phyloP scores from a whole-genome alignment of 2,888 invertebrate genomes.

The Limenitis camilla region DNA sequence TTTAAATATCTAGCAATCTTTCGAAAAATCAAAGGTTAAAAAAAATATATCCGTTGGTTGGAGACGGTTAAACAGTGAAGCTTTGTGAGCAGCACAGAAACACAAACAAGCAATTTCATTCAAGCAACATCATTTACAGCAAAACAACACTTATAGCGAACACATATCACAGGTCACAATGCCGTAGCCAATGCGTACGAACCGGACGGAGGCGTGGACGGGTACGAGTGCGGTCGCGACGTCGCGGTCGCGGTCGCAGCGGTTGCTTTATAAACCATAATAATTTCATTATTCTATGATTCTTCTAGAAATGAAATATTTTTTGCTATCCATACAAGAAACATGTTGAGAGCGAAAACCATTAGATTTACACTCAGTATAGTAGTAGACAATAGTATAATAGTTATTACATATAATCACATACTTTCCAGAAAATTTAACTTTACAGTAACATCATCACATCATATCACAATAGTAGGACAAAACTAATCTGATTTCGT shows the following conservation, averaged over 20 bases:
- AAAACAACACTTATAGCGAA: conserved; percentile 16
- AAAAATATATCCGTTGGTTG: too few species aligned
- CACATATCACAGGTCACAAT: neutral
- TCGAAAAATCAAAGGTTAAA: too few species aligned
- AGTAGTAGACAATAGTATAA: too few species aligned
- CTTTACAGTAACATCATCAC: too few species aligned
- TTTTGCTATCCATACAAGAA: too few species aligned
- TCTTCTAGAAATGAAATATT: neutral
- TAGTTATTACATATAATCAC: too few species aligned
- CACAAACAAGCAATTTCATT: conserved; percentile 3
- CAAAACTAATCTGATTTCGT: too few species aligned
- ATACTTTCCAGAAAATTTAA: too few species aligned
- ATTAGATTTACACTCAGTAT: too few species aligned
- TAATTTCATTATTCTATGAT: neutral
- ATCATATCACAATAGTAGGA: too few species aligned
- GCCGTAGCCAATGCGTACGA: conserved; percentile 40
- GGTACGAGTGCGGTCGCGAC: conserved; percentile 58
- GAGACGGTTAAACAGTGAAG: neutral
- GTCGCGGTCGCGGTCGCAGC: conserved; percentile 35
- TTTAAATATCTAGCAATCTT: too few species aligned
- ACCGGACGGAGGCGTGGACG: conserved; percentile 78
- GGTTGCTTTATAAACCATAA: conserved; percentile 36
- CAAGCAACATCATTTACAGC: conserved; percentile 31
- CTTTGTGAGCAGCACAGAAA: neutral
- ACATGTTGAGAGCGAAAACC: too few species aligned